These are phyloP conservation scores for Listronotus oregonensis DNA, from an alignment of 1,140 invertebrate species.

Conservation along the genomic window DNA sequence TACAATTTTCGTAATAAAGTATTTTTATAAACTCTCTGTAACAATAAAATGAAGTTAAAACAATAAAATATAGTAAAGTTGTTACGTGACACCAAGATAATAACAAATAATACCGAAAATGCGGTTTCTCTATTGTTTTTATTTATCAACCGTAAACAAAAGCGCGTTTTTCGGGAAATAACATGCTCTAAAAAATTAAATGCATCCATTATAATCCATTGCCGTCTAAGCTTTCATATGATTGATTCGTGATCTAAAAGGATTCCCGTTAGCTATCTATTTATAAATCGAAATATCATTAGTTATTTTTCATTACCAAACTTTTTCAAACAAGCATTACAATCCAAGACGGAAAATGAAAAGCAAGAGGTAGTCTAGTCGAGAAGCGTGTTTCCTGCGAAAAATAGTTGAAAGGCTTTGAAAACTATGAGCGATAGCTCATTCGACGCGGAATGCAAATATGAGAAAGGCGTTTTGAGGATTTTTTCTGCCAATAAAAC, in stretches of 20 bases:
- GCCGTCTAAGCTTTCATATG: not conserved
- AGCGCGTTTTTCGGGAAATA: not conserved
- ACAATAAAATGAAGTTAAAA: constrained; percentile 2
- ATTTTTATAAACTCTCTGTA: constrained; percentile 5
- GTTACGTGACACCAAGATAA: not conserved
- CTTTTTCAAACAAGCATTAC: too few species aligned
- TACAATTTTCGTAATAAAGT: not conserved
- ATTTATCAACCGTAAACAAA: not conserved
- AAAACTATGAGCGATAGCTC: too few species aligned
- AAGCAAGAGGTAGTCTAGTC: too few species aligned
- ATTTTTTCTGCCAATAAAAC: too few species aligned
- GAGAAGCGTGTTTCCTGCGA: too few species aligned
- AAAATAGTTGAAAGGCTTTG: too few species aligned
- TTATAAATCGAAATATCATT: too few species aligned
- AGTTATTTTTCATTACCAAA: too few species aligned
- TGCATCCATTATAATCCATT: not conserved
- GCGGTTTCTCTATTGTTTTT: constrained; percentile 2
- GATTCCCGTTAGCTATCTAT: not conserved
- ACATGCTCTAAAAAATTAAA: constrained; percentile 11
- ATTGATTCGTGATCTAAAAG: not conserved
- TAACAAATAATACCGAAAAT: not conserved
- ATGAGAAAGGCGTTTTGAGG: too few species aligned
- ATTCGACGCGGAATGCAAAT: too few species aligned
- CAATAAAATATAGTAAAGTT: constrained; percentile 10
- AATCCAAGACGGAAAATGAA: too few species aligned